Conservation (phyloP, 2,888 invertebrate genomes). For the Tinea semifulvella region DNA sequence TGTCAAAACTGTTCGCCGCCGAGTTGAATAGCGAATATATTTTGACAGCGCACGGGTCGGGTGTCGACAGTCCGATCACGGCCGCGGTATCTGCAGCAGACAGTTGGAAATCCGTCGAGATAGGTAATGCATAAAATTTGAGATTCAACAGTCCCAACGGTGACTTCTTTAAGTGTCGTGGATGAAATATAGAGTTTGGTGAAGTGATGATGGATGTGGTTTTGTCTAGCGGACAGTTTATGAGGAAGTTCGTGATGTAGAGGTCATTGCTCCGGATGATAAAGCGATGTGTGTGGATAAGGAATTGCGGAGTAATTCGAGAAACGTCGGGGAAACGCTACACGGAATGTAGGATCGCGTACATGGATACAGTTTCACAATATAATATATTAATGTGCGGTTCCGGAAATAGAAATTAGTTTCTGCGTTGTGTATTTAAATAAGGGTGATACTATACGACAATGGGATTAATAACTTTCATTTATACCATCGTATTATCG, state of each 20-base stretch:
- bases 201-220: slow-evolving; percentile 11
- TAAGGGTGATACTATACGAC: too few species aligned
- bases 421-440: background rate
- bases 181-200: slow-evolving; percentile 12
- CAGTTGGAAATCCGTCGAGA: slow-evolving; percentile 16
- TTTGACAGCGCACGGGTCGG: slow-evolving; percentile 19
- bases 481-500: too few species aligned
- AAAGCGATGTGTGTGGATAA: slow-evolving; percentile 7
- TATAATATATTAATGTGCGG: slow-evolving; percentile 6
- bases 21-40: slow-evolving; percentile 18
- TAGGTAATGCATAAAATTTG: slow-evolving; percentile 25
- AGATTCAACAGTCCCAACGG: slow-evolving; percentile 12
- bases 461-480: too few species aligned
- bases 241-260: slow-evolving; percentile 2
- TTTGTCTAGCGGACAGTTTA: background rate
- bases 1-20: slow-evolving; percentile 23
- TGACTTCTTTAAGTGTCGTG: slow-evolving; percentile 13
- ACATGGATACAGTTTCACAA: background rate
- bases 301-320: slow-evolving; percentile 10
- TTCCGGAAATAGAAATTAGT: background rate
- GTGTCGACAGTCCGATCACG: slow-evolving; percentile 13
- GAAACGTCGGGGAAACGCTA: background rate
- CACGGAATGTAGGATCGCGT: background rate
- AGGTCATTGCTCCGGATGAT: background rate
- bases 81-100: slow-evolving; percentile 11